phyloP scores from a whole-genome alignment of 2,888 invertebrate species.

The Sesia bembeciformis region DNA sequence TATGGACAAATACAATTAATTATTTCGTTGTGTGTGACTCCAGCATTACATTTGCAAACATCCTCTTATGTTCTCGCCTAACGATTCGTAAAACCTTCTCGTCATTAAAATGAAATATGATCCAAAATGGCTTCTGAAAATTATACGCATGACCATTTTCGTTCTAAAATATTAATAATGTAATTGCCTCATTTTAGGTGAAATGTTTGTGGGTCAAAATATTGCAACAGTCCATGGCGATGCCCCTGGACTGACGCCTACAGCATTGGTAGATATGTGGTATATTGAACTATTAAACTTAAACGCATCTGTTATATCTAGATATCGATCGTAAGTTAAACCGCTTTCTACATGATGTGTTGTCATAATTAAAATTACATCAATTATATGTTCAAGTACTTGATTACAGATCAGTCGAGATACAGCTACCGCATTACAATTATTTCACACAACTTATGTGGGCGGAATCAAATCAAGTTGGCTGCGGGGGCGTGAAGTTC shows the following conservation, averaged over 20 bases:
- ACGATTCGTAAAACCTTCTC: not conserved
- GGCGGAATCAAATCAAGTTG: conserved; percentile 45
- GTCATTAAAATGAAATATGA: not conserved
- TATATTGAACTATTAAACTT: conserved; percentile 54
- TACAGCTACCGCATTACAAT: conserved; percentile 35
- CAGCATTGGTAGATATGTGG: conserved; percentile 55
- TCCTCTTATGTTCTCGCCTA: not conserved
- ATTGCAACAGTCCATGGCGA: conserved; percentile 57
- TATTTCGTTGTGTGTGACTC: no score
- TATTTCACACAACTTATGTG: conserved; percentile 61
- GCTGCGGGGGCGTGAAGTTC: conserved; percentile 56
- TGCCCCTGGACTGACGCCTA: conserved; percentile 42
- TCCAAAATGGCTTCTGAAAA: not conserved
- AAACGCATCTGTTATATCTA: conserved; percentile 33
- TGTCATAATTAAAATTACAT: not conserved
- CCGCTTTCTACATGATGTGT: not conserved
- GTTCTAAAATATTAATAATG: not conserved
- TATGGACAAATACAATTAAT: no score
- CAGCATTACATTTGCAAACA: no score
- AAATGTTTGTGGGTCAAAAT: conserved; percentile 43
- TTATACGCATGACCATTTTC: not conserved
- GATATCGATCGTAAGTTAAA: conserved; percentile 39
- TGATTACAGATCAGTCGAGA: conserved; percentile 29
- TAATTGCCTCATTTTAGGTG: conserved; percentile 17
- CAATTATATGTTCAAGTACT: not conserved